A percentile compares a stretch with the other conserved stretches of the same genome.
Conservation (phyloP, 2,888 invertebrate species). For the Cremastobaeus sp. region DNA sequence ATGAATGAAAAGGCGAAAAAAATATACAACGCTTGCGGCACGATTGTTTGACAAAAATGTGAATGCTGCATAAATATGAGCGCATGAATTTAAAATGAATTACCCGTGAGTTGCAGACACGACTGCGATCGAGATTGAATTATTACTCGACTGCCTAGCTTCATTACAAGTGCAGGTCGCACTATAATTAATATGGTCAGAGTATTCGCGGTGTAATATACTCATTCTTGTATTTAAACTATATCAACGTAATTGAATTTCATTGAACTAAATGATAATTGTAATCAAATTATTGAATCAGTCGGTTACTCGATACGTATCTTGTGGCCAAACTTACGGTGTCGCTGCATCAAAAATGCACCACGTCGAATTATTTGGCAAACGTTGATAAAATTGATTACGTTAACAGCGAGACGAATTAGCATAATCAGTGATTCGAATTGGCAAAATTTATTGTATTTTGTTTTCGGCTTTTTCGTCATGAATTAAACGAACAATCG, state of each 20-base stretch:
- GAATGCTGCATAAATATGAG: slow-evolving; percentile 47
- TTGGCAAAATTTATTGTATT: slow-evolving; percentile 44
- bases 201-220: slow-evolving; percentile 44
- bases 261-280: slow-evolving; percentile 52
- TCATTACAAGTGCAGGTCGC: slow-evolving; percentile 51
- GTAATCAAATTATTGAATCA: slow-evolving; percentile 52
- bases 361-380: slow-evolving; percentile 21
- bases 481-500: too few species aligned
- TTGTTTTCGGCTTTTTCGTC: too few species aligned
- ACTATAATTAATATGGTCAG: slow-evolving; percentile 52
- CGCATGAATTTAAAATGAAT: slow-evolving; percentile 52
- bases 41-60: slow-evolving; percentile 49
- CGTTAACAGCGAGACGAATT: slow-evolving; percentile 46
- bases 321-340: slow-evolving; percentile 45
- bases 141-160: slow-evolving; percentile 42
- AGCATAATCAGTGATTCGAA: slow-evolving; percentile 29
- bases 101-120: slow-evolving; percentile 48
- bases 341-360: slow-evolving; percentile 39
- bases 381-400: slow-evolving; percentile 34
- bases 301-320: slow-evolving; percentile 36
- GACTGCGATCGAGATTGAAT: slow-evolving; percentile 50
- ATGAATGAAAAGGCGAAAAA: slow-evolving; percentile 14
- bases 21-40: slow-evolving; percentile 4
- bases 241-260: slow-evolving; percentile 54
- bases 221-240: slow-evolving; percentile 55